Percentiles rank a stretch among this genome's conserved stretches.
Evolutionary conservation across 2,888 invertebrate genomes (phyloP).

Genomic region (Dusona sp.): DNA sequence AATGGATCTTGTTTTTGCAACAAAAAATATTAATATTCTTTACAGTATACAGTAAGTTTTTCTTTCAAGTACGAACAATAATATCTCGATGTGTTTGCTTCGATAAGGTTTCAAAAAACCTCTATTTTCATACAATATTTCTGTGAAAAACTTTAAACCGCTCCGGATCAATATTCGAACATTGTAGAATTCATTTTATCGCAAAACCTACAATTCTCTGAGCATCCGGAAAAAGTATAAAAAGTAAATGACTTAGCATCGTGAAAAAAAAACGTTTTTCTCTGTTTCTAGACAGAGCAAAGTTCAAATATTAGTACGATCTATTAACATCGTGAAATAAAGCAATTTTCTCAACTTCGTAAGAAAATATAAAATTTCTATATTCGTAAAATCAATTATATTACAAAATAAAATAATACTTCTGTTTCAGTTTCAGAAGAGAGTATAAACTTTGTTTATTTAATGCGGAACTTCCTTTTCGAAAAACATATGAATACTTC

Average conservation of each 20-base stretch:
- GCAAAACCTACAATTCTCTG: background rate
- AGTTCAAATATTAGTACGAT: background rate
- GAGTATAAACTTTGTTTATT: background rate
- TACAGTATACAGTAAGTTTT: constrained; percentile 23
- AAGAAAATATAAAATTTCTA: too few species aligned
- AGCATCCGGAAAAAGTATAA: background rate
- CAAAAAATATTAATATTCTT: constrained; percentile 41
- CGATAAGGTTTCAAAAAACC: background rate
- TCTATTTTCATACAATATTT: background rate
- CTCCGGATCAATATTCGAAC: background rate
- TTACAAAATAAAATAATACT: background rate
- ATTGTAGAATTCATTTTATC: background rate
- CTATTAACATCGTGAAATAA: background rate
- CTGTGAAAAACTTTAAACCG: background rate
- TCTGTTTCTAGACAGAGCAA: background rate
- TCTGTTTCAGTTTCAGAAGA: background rate
- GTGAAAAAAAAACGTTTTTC: background rate
- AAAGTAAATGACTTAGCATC: background rate
- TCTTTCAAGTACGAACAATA: background rate
- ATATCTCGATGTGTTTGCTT: background rate
- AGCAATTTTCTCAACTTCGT: background rate
- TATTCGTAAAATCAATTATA: background rate
- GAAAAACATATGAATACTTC: background rate
- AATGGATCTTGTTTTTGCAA: constrained; percentile 29
- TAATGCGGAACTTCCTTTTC: background rate